These are phyloP conservation scores for Hydrotaea cyrtoneurina DNA, from an alignment of 2,888 invertebrate genomes.

Conservation along the genomic window DNA sequence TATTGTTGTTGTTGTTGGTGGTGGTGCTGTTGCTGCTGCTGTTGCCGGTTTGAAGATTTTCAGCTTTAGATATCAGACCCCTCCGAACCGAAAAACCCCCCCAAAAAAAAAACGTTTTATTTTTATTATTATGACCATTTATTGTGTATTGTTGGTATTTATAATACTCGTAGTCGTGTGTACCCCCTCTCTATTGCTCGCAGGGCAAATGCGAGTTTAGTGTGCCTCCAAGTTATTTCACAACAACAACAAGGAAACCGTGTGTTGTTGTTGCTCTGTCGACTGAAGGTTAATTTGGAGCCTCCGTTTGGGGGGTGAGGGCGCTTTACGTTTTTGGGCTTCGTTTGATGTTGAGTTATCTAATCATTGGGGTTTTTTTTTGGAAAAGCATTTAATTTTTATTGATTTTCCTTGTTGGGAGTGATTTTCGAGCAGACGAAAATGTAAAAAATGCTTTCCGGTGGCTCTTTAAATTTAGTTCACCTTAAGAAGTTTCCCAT, in stretches of 20 bases:
- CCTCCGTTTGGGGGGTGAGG: conserved; percentile 31
- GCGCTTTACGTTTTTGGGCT: conserved; percentile 25
- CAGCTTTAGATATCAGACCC: conserved; percentile 53
- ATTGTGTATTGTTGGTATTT: conserved; percentile 49
- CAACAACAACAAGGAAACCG: background rate
- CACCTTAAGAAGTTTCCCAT: too few species aligned
- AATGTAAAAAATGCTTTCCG: background rate
- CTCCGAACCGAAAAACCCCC: background rate
- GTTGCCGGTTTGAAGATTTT: conserved; percentile 56
- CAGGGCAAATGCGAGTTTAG: conserved; percentile 23
- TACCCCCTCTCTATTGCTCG: background rate
- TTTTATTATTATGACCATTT: conserved; percentile 66
- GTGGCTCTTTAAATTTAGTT: background rate
- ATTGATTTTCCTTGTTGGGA: conserved; percentile 36
- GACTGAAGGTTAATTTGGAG: conserved; percentile 63
- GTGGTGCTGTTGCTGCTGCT: background rate
- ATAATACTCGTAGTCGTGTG: conserved; percentile 1
- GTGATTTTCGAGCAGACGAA: background rate
- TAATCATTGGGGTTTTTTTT: conserved; percentile 56
- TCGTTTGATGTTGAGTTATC: conserved; percentile 63
- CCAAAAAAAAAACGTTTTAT: conserved; percentile 58
- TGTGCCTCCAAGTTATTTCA: conserved; percentile 35
- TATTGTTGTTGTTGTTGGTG: conserved; percentile 41
- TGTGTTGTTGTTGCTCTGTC: conserved; percentile 18
- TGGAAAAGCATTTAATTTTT: conserved; percentile 28